Evolutionary conservation across 1,140 invertebrate species (phyloP), one percentile per base, ranked within the genome.

Genomic region (Uloborus diversus): DNA sequence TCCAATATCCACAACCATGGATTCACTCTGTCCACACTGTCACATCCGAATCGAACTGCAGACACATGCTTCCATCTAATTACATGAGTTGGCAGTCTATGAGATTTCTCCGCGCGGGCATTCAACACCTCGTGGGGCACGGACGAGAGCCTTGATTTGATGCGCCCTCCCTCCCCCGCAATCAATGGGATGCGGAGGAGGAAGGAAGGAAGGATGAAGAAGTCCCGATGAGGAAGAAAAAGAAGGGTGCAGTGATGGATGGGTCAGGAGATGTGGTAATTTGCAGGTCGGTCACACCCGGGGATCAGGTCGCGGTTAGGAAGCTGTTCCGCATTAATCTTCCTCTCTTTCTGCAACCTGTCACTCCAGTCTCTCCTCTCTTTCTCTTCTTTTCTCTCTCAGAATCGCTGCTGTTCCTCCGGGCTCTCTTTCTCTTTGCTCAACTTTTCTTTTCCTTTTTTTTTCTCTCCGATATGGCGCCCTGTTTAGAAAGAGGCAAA

Each of bases 261-360:
- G 71, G 71, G 37, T 57, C 71, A 75, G 71, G 71, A 75, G 71
- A 75, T 75, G 71, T 75, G 71, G 71, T 75, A 75, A 75, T 75
- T 75, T 75, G 71, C 71, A 75, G 71, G 71, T 75, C 71, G 71
- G 71, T 75, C 71, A 75, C 71, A 75, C 71, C 71, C 71, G 42
- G 59, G 71, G 71, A 75, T 75, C 71, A 75, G 71, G 71, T 75
- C 71, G 71, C 71, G 71, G 71, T 75, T 75, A 64, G 71, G 71
- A 75, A 75, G 71, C 71, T 75, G 71, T 75, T 75, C 57, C 71
- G 30, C 71, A 75, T 75, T 75, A 75, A 75, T 75, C 71, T 75
- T 75, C 71, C 71, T 75, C 71, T 64, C 57, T 71, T 71, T 71
- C 69, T 71, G 69, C 69, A 59, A 71, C 71, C 71, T 75, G 69